Base-by-base conservation (phyloP, 2,797 vertebrate species). In the Capromys pilorides region DNA sequence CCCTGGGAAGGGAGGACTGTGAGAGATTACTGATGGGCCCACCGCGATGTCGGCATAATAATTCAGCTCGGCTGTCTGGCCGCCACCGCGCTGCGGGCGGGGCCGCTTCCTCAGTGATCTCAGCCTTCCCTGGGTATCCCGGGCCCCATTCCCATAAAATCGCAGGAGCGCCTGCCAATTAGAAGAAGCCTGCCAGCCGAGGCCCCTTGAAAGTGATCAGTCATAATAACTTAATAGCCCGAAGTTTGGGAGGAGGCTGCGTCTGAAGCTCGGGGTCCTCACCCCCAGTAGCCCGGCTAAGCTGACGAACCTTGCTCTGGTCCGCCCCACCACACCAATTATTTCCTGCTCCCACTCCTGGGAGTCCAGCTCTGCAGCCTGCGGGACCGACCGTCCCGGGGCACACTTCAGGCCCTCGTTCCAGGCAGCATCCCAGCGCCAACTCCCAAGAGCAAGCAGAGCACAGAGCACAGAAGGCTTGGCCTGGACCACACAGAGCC, bases 201-300 rank as follows among this genome's bases (percentile, higher is more conserved):
- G 94, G 94, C 61, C 94, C 95, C 96, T 94, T 8, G 59, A 91
- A 80, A 77, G 94, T 97, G 97, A 98, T 97, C 95, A 93, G 88
- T 96, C 77, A 0, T 96, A 90, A 96, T 97, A 94, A 96, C 96
- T 95, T 95, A 93, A 93, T 78, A 97, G 95, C 90, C 92, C 88
- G 0, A 39, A 93, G 93, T 95, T 93, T 92, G 96, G 97, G 97
- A 97, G 96, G 96, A 97, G 96, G 96, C 95, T 92, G 95, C 94
- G 95, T 71, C 96, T 95, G 85, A 95, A 86, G 95, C 88, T 94
- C 61, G 28, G 97, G 33, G 45, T 96, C 94, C 96, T 97, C 86
- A 81, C 95, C 83, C 91, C 87, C 89, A 59, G 66, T 62, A 96
- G 87, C 73, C 51, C 81, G 18, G 77, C 87, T 97, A 84, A 92